Evolutionary conservation across 1,140 invertebrate genomes (phyloP).

Genomic region (Bursaphelenchus mucronatus): DNA sequence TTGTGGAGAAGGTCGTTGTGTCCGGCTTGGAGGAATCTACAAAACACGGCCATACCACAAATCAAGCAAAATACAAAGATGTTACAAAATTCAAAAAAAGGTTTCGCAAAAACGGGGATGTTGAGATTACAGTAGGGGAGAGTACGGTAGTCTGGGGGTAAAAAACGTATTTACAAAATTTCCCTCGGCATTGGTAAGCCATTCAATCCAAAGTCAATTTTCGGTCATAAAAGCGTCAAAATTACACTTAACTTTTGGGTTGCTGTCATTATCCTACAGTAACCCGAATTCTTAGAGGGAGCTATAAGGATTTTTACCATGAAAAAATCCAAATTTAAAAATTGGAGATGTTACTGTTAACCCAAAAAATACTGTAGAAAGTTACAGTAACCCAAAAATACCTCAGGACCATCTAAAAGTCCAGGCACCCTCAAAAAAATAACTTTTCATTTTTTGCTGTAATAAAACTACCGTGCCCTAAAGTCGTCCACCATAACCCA

Average conservation of each 20-base stretch:
- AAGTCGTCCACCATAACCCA: too few relatives aligned
- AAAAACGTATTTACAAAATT: too few relatives aligned
- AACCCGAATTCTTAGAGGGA: background rate
- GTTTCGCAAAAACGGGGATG: background rate
- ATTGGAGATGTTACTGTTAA: too few relatives aligned
- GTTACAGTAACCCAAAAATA: too few relatives aligned
- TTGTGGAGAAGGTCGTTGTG: slow-evolving; percentile 35
- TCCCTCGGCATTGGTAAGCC: too few relatives aligned
- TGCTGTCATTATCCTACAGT: background rate
- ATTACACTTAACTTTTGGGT: background rate
- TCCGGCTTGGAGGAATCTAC: slow-evolving; percentile 23
- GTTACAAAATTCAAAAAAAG: slow-evolving; percentile 3
- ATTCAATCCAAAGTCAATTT: background rate
- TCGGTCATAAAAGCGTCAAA: slow-evolving; percentile 5
- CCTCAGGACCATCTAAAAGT: too few relatives aligned
- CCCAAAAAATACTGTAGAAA: too few relatives aligned
- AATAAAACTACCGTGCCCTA: too few relatives aligned
- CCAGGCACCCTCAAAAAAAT: too few relatives aligned
- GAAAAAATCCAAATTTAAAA: too few relatives aligned
- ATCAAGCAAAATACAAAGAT: slow-evolving; percentile 12
- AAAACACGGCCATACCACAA: slow-evolving; percentile 9
- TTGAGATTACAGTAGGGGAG: background rate
- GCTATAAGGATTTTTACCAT: background rate
- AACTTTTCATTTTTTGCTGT: too few relatives aligned
- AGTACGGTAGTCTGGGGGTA: too few relatives aligned